Evolutionary conservation across 2,888 invertebrate genomes (phyloP).

Genomic region (Onthophagus sagittarius): DNA sequence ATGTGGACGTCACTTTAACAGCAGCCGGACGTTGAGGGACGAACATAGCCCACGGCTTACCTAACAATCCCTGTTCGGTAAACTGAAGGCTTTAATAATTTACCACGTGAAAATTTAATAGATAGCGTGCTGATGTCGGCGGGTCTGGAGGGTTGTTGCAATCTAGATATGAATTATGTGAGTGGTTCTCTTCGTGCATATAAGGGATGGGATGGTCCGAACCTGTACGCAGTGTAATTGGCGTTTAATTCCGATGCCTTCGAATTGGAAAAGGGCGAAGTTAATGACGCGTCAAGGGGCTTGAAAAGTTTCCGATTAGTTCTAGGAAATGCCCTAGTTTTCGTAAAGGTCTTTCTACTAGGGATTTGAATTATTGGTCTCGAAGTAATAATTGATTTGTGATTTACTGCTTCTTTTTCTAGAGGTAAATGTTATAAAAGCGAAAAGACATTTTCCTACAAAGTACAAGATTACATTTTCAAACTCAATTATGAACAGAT

Average conservation of each 20-base stretch:
- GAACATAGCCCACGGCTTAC: not conserved
- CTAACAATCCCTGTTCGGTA: not conserved
- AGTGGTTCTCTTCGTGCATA: not conserved
- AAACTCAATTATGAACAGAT: not conserved
- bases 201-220: not conserved
- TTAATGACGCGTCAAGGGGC: not conserved
- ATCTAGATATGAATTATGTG: not conserved
- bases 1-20: not conserved
- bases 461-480: not conserved
- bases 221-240: not conserved
- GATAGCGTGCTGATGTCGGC: not conserved
- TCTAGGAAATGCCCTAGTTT: not conserved
- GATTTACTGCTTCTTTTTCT: not conserved
- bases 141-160: not conserved
- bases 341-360: not conserved
- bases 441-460: not conserved
- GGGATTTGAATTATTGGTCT: not conserved
- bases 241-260: not conserved
- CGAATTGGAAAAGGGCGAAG: not conserved
- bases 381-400: not conserved
- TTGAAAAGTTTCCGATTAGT: not conserved
- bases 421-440: not conserved
- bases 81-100: not conserved
- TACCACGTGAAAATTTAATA: not conserved
- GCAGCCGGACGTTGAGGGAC: not conserved